Base-by-base conservation (phyloP, 2,797 vertebrate genomes). In the Fistularia commersonii region DNA sequence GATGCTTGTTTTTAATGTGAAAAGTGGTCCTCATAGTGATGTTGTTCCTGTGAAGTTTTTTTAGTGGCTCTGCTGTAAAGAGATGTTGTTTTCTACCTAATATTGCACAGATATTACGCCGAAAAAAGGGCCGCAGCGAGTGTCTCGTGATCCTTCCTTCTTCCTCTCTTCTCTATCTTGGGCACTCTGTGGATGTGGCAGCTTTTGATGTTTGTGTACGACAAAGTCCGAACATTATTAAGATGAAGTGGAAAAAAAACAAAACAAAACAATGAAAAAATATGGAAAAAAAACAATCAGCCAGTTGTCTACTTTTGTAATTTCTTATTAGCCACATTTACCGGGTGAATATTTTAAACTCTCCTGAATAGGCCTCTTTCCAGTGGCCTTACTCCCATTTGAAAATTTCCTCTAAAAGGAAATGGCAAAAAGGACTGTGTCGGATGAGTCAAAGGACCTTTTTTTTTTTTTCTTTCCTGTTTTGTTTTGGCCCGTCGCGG, bases 31-130 rank as follows among this genome's bases (percentile, higher is more conserved):
- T 78, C 78, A 64, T 82, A 61, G 73, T 87, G 79, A 66, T 69
- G 81, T 79, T 39, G 76, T 85, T 74, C 77, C 51, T 66, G 83
- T 89, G 83, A 77, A 32, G 79, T 87, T 81, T 82, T 23, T 82
- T 57, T 71, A 79, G 84, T 87, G 82, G 66, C 74, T 77, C 72
- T 39, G 72, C 77, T 84, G 75, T 85, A 82, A 72, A 81, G 67
- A 81, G 60, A 52, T 79, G 56, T 82, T 77, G 74, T 84, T 86
- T 83, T 86, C 54, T 79, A 87, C 81, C 73, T 57, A 54, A 64
- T 54, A 42, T 60, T 79, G 71, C 79, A 77, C 76, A 76, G 74
- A 48, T 70, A 63, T 70, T 66, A 56, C 6, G 51, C 67, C 55
- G 68, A 70, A 58, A 60, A 8, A 59, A 6, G 39, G 74, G 56